These are phyloP conservation scores for human DNA, from an alignment of 2,113 vertebrate species.

Conservation along the genomic window GRCh38 chr17:33245501-33246000, in stretches of 20 bases:
- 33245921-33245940: not conserved
- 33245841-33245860: not conserved
- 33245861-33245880: too few relatives aligned
- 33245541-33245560: not conserved
- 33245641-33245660: not conserved
- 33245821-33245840: not conserved
- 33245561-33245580: not conserved
- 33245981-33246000: not conserved
- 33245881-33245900: not conserved
- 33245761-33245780: rapidly evolving
- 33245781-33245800: too few relatives aligned
- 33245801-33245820: not conserved
- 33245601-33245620: not conserved
- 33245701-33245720: not conserved
- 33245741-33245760: not conserved
- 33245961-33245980: not conserved
- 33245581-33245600: not conserved
- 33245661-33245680: not conserved
- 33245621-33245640: not conserved
- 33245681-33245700: not conserved
- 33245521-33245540: not conserved
- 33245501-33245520: not conserved
- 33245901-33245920: too few relatives aligned
- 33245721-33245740: not conserved
- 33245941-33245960: not conserved